These are phyloP conservation scores for Pyrrhia umbra DNA, from an alignment of 2,888 invertebrate species.

Conservation along the genomic window DNA sequence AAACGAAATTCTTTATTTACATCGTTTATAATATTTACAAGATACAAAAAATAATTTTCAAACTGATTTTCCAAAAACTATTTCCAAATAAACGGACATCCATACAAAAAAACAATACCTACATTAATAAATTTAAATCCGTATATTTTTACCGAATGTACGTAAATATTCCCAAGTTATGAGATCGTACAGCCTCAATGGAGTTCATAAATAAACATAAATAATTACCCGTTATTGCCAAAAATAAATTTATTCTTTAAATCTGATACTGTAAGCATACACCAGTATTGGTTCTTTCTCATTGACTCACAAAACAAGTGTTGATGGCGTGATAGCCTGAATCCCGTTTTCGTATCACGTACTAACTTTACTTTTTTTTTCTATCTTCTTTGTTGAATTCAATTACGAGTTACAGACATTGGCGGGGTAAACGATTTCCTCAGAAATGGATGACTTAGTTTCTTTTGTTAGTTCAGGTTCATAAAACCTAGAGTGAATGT, in stretches of 20 bases:
- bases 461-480: conserved; percentile 59
- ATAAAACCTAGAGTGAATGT: conserved; percentile 59
- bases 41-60: no score
- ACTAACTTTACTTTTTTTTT: conserved; percentile 84
- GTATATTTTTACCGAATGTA: conserved; percentile 41
- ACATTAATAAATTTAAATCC: conserved; percentile 22
- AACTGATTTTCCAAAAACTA: no score
- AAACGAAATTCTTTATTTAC: no score
- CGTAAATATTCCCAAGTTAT: conserved; percentile 54
- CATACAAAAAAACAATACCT: no score
- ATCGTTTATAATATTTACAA: no score
- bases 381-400: conserved; percentile 86
- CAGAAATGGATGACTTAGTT: conserved; percentile 69
- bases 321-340: conserved; percentile 69
- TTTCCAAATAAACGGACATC: no score
- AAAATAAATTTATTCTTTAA: conserved; percentile 59
- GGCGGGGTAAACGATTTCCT: conserved; percentile 72
- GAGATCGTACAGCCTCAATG: conserved; percentile 37
- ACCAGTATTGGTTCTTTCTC: conserved; percentile 67
- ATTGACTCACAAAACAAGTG: conserved; percentile 84
- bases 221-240: conserved; percentile 57
- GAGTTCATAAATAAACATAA: conserved; percentile 59
- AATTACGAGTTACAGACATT: conserved; percentile 81
- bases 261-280: conserved; percentile 54
- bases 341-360: conserved; percentile 84